Percentiles rank a stretch among this genome's conserved stretches.
Conservation (phyloP, 2,113 vertebrate genomes). For the Corythornis vintsioides region DNA sequence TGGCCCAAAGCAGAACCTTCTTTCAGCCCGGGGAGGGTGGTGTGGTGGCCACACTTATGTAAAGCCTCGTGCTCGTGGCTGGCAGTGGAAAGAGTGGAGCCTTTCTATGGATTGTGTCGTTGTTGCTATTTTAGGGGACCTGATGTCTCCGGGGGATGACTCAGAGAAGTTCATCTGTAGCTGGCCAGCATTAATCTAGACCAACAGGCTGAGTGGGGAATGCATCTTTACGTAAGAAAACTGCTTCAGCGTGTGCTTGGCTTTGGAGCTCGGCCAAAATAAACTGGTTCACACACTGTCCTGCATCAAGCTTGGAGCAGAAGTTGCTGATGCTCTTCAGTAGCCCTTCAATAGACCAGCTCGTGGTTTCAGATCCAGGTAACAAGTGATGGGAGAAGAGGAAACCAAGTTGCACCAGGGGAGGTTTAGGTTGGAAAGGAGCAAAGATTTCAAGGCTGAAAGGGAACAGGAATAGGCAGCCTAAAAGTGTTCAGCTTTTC, state of each 20-base stretch:
- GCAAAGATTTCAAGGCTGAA: no score
- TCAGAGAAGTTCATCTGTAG: constrained; percentile 56
- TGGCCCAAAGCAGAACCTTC: neutral
- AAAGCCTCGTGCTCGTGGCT: constrained; percentile 18
- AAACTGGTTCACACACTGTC: neutral
- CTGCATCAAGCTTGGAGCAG: rapidly evolving
- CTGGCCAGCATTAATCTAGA: constrained; percentile 39
- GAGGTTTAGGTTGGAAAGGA: no score
- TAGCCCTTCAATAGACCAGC: neutral
- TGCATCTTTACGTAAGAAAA: neutral
- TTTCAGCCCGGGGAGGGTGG: neutral
- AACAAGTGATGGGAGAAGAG: no score
- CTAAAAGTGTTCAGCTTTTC: neutral
- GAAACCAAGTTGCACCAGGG: no score
- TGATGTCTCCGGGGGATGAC: constrained; percentile 54
- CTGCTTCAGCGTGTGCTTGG: neutral
- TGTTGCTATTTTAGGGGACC: constrained; percentile 65
- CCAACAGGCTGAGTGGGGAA: constrained; percentile 1
- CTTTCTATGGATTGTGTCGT: constrained; percentile 39
- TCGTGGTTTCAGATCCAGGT: rapidly evolving
- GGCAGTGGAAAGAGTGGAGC: neutral
- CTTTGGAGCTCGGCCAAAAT: neutral
- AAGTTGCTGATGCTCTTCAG: neutral
- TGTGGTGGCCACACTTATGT: neutral
- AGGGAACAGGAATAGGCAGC: no score